Evolutionary conservation across 2,113 vertebrate genomes (phyloP).

Genomic region (Tautogolabrus adspersus): DNA sequence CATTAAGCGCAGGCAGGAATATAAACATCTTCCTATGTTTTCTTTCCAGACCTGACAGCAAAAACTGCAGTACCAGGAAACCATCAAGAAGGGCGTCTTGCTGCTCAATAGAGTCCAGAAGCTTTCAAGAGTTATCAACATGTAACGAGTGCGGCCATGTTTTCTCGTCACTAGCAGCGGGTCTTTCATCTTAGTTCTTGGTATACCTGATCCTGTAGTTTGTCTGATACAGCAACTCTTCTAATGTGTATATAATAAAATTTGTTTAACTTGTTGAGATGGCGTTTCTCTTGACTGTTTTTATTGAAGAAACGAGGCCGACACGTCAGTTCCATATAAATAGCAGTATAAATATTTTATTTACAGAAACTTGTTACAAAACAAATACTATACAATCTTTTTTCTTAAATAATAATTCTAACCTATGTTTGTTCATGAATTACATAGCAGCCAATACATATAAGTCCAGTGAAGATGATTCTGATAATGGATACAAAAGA

Average conservation of each 20-base stretch:
- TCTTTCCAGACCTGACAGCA: slow-evolving; percentile 93
- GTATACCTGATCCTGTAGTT: slow-evolving; percentile 48
- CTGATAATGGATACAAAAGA: slow-evolving; percentile 93
- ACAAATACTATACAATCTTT: slow-evolving; percentile 99
- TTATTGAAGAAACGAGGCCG: slow-evolving; percentile 52
- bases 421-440: slow-evolving; percentile 99
- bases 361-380: slow-evolving; percentile 99
- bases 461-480: slow-evolving; percentile 98
- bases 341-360: slow-evolving; percentile 99
- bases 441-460: slow-evolving; percentile 99
- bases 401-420: slow-evolving; percentile 99
- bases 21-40: background rate
- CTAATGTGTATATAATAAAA: slow-evolving; percentile 87
- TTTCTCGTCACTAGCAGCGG: slow-evolving; percentile 34
- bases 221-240: slow-evolving; percentile 73
- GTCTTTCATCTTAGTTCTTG: slow-evolving; percentile 58
- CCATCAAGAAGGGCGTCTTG: slow-evolving; percentile 98
- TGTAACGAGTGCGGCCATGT: slow-evolving; percentile 82
- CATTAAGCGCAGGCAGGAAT: background rate
- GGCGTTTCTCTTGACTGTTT: background rate
- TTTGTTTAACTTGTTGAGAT: slow-evolving; percentile 65
- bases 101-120: slow-evolving; percentile 99
- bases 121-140: slow-evolving; percentile 98
- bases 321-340: slow-evolving; percentile 94
- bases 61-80: slow-evolving; percentile 99